A percentile compares a stretch with the other conserved stretches of the same genome.
Conservation (phyloP, 2,113 vertebrate species). For the Corythaixoides concolor region DNA sequence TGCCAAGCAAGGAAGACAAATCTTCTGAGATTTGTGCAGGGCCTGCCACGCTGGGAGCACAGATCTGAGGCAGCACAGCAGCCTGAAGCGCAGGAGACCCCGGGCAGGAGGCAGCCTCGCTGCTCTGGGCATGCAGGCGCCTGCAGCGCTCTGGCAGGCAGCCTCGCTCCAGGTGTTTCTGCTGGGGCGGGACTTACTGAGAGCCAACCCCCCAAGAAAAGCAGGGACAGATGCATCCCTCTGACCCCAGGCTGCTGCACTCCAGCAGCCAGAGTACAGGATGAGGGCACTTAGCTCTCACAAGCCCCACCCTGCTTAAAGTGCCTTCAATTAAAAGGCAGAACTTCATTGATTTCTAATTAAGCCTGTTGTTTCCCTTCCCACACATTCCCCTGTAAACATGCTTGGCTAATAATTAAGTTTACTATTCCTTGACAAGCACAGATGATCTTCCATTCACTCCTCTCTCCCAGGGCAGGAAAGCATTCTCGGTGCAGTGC, state of each 20-base stretch:
- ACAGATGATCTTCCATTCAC: constrained; percentile 52
- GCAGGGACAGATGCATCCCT: background rate
- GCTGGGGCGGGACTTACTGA: background rate
- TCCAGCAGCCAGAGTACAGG: background rate
- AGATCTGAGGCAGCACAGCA: background rate
- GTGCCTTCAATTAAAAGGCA: constrained; percentile 53
- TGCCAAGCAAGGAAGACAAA: background rate
- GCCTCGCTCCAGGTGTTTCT: background rate
- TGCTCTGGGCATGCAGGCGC: background rate
- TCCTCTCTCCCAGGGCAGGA: constrained; percentile 22
- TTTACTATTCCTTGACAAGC: constrained; percentile 61
- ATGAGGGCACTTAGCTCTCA: background rate
- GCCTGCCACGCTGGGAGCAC: background rate
- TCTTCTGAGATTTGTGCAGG: background rate
- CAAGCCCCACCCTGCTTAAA: background rate
- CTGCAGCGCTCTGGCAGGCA: background rate
- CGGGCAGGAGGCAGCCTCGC: background rate
- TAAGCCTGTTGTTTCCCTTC: constrained; percentile 53
- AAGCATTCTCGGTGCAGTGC: background rate
- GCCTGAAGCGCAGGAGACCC: background rate
- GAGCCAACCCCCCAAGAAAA: background rate
- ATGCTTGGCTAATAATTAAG: constrained; percentile 30
- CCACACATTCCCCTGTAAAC: constrained; percentile 33
- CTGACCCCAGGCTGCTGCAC: background rate
- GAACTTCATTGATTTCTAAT: constrained; percentile 69